Evolutionary conservation across 2,797 vertebrate genomes (phyloP).

Genomic region (Tadarida brasiliensis): DNA sequence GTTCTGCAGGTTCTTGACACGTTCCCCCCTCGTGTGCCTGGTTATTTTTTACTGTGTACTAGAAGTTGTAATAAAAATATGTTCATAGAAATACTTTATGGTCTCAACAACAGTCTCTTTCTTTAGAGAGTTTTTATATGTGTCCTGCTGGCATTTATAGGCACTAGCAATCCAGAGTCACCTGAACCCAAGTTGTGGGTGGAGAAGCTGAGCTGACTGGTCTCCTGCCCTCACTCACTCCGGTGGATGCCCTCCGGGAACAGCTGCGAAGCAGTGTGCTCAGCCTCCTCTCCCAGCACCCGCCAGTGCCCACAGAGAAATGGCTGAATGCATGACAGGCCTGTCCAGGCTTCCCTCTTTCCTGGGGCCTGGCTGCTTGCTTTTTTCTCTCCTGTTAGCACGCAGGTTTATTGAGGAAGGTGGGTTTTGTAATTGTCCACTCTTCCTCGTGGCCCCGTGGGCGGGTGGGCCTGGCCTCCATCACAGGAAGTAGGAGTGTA

Average conservation of each 20-base stretch:
- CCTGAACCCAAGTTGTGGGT: background rate
- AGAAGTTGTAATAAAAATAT: background rate
- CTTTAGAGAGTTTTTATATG: background rate
- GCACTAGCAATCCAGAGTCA: background rate
- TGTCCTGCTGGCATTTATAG: background rate
- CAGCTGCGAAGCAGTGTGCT: background rate
- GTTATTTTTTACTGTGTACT: background rate
- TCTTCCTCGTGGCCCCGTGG: background rate
- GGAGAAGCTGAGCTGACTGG: too few relatives aligned
- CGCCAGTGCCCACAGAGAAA: background rate
- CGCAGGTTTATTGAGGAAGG: background rate
- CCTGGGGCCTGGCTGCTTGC: background rate
- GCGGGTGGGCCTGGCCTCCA: background rate
- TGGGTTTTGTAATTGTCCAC: background rate
- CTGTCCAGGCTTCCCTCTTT: too few relatives aligned
- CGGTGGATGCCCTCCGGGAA: background rate
- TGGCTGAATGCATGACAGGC: rapidly evolving
- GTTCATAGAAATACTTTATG: background rate
- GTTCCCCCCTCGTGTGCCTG: background rate
- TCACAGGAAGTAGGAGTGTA: background rate
- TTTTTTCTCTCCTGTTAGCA: background rate
- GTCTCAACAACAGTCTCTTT: background rate
- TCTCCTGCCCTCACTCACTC: background rate
- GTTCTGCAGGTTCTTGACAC: background rate
- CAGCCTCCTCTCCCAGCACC: background rate